Percentiles rank a stretch among this genome's conserved stretches.
These are phyloP conservation scores for Heterochromis multidens DNA, from an alignment of 2,113 vertebrate genomes.

Conservation along the genomic window DNA sequence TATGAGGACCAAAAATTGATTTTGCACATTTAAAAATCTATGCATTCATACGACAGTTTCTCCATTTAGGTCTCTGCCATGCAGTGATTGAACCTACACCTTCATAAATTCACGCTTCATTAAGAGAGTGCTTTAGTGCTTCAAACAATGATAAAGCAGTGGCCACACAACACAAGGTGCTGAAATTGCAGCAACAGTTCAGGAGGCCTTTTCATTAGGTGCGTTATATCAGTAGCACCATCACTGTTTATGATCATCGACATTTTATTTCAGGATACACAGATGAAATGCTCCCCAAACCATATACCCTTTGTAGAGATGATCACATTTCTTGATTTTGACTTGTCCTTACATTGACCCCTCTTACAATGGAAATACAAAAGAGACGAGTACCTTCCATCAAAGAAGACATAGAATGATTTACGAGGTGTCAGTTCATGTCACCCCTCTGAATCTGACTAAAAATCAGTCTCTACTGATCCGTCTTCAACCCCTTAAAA, in stretches of 20 bases:
- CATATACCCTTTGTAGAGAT: neutral
- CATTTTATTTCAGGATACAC: neutral
- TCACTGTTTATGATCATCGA: neutral
- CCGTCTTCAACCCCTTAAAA: neutral
- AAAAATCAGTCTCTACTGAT: neutral
- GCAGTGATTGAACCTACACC: neutral
- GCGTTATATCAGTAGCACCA: neutral
- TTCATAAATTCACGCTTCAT: neutral
- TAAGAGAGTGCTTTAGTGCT: neutral
- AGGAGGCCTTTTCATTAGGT: neutral
- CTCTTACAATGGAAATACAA: neutral
- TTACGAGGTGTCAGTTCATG: neutral
- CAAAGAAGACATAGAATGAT: neutral
- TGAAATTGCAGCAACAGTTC: neutral
- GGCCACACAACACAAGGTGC: neutral
- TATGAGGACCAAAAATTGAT: neutral
- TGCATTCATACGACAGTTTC: neutral
- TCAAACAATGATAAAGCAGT: neutral
- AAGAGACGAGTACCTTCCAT: accelerated
- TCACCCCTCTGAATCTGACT: accelerated
- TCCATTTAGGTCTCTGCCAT: neutral
- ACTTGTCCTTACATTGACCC: slow-evolving; percentile 29
- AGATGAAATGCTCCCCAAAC: neutral
- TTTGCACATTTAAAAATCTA: neutral
- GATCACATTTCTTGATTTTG: neutral